Percentiles rank a stretch among this genome's conserved stretches.
Evolutionary conservation across 1,140 invertebrate genomes (phyloP).

Genomic region (Patella vulgata): DNA sequence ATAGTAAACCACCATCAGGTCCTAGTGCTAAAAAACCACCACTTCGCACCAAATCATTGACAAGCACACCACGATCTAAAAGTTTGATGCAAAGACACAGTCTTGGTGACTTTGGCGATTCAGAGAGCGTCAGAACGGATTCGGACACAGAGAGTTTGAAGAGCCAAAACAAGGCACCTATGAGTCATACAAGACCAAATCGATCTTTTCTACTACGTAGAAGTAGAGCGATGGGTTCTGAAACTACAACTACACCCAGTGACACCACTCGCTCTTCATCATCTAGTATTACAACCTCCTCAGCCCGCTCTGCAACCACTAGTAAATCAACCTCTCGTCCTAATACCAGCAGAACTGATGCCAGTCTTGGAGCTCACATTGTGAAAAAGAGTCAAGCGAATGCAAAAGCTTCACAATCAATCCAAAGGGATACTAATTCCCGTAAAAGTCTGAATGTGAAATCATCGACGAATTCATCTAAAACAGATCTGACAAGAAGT

Average conservation of each 20-base stretch:
- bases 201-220: constrained; percentile 67
- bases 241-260: constrained; percentile 36
- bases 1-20: too few species aligned
- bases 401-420: not conserved
- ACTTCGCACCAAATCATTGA: too few species aligned
- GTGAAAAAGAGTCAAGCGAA: constrained; percentile 49
- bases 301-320: constrained; percentile 28
- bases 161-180: constrained; percentile 55
- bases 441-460: not conserved
- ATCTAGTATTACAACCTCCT: constrained; percentile 17
- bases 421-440: constrained; percentile 10
- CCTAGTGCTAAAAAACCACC: too few species aligned
- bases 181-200: constrained; percentile 66
- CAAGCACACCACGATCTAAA: too few species aligned
- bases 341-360: constrained; percentile 42
- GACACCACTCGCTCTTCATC: constrained; percentile 22
- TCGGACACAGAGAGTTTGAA: too few species aligned
- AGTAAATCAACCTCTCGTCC: too few species aligned
- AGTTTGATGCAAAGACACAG: too few species aligned
- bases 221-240: constrained; percentile 57
- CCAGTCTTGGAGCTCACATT: constrained; percentile 58
- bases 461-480: not conserved
- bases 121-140: too few species aligned
- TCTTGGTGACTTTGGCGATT: too few species aligned
- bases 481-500: constrained; percentile 68